Conservation (phyloP, 1,140 invertebrate genomes). For the Dendrolimus punctatus region DNA sequence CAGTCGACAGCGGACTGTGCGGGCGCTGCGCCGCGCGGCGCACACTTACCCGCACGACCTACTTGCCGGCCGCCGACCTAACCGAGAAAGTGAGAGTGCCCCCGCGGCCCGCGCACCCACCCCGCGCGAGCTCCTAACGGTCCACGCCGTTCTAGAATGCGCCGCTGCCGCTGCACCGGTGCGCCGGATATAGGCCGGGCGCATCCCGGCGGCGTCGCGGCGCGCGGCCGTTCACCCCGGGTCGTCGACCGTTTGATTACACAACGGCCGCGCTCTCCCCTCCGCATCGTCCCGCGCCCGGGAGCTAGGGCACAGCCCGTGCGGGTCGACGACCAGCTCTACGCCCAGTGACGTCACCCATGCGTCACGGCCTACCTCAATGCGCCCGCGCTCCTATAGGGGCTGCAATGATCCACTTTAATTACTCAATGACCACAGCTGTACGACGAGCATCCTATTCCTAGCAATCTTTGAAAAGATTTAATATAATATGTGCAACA, state of each 20-base stretch:
- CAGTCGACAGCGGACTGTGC: constrained; percentile 60
- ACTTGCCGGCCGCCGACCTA: constrained; percentile 77
- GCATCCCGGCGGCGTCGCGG: constrained; percentile 64
- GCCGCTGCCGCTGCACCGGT: constrained; percentile 66
- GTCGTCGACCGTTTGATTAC: constrained; percentile 65
- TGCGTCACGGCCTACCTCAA: constrained; percentile 68
- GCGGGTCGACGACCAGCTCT: constrained; percentile 54
- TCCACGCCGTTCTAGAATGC: constrained; percentile 67
- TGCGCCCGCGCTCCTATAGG: constrained; percentile 62
- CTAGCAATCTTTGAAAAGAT: too few relatives aligned
- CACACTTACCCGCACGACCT: constrained; percentile 76
- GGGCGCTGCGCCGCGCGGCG: constrained; percentile 64
- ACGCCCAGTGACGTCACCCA: constrained; percentile 51
- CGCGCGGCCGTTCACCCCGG: constrained; percentile 62
- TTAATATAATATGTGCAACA: too few relatives aligned
- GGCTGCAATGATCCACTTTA: constrained; percentile 52
- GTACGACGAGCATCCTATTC: too few relatives aligned
- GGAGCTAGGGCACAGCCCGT: constrained; percentile 48
- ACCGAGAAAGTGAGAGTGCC: constrained; percentile 77
- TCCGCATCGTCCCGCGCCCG: constrained; percentile 34
- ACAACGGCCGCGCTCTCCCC: constrained; percentile 42
- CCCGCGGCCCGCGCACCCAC: constrained; percentile 29
- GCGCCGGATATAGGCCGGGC: constrained; percentile 67
- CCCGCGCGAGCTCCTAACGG: constrained; percentile 53
- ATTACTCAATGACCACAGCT: constrained; percentile 27